phyloP scores from a whole-genome alignment of 2,888 invertebrate species.

The Habroteleia sp. region DNA sequence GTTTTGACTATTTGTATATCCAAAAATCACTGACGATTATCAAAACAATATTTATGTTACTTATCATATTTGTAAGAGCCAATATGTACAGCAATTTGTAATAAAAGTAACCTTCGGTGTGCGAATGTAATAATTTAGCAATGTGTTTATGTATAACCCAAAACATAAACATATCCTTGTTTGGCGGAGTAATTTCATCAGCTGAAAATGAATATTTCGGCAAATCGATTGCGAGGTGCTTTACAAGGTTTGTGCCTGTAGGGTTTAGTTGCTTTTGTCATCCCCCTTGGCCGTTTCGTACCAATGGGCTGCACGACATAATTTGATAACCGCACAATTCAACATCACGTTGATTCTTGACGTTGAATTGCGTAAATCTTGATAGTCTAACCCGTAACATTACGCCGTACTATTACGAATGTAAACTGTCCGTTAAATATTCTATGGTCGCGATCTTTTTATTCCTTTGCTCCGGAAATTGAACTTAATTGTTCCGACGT shows the following conservation, averaged over 20 bases:
- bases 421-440: slow-evolving; percentile 15
- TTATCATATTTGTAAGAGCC: too few relatives aligned
- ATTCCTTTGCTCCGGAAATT: slow-evolving; percentile 13
- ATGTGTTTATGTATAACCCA: too few relatives aligned
- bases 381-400: slow-evolving; percentile 14
- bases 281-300: slow-evolving; percentile 27
- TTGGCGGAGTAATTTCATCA: slow-evolving; percentile 24
- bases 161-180: too few relatives aligned
- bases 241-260: slow-evolving; percentile 13
- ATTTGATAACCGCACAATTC: slow-evolving; percentile 52
- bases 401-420: slow-evolving; percentile 2
- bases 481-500: slow-evolving; percentile 40
- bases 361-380: slow-evolving; percentile 36
- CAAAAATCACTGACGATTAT: too few relatives aligned
- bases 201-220: slow-evolving; percentile 18
- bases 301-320: slow-evolving; percentile 44
- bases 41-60: too few relatives aligned
- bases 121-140: too few relatives aligned
- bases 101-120: too few relatives aligned
- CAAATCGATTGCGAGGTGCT: slow-evolving; percentile 31
- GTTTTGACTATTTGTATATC: too few relatives aligned
- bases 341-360: slow-evolving; percentile 18
- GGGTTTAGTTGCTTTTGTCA: slow-evolving; percentile 37
- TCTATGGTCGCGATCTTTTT: not conserved
- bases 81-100: too few relatives aligned